Evolutionary conservation across 2,888 invertebrate species (phyloP).

Genomic region (Malacosoma neustria): DNA sequence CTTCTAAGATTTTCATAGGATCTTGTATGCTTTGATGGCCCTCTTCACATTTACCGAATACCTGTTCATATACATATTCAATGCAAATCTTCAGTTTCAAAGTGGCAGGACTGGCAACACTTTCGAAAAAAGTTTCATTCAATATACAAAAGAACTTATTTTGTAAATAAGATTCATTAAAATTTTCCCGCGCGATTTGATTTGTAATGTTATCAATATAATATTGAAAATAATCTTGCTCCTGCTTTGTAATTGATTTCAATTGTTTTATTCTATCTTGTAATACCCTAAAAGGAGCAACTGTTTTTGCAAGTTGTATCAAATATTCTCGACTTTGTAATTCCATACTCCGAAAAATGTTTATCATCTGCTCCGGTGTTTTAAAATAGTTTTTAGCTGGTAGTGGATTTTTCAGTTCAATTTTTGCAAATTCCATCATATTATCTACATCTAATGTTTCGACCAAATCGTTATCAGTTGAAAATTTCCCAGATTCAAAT

Average conservation of each 20-base stretch:
- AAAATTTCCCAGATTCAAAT: constrained; percentile 51
- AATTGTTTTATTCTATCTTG: constrained; percentile 47
- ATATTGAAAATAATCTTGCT: constrained; percentile 59
- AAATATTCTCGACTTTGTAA: constrained; percentile 65
- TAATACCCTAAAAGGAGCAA: constrained; percentile 39
- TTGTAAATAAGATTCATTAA: constrained; percentile 48
- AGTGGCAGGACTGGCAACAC: constrained; percentile 51
- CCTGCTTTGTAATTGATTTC: constrained; percentile 42
- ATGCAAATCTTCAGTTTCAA: constrained; percentile 62
- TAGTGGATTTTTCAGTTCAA: constrained; percentile 43
- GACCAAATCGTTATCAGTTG: constrained; percentile 53
- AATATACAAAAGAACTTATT: constrained; percentile 60
- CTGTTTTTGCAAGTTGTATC: constrained; percentile 51
- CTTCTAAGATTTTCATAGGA: constrained; percentile 64
- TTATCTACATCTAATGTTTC: constrained; percentile 57
- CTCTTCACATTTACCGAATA: constrained; percentile 64
- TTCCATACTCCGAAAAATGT: constrained; percentile 59
- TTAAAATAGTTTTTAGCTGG: constrained; percentile 43
- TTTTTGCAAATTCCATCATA: constrained; percentile 47
- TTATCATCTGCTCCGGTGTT: constrained; percentile 49
- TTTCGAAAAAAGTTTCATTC: constrained; percentile 52
- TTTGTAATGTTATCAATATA: constrained; percentile 49
- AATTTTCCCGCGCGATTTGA: constrained; percentile 47
- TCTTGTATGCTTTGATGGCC: constrained; percentile 55
- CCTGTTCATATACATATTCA: constrained; percentile 63